phyloP scores from a whole-genome alignment of 2,797 vertebrate species.

The Enteromius anoplus region DNA sequence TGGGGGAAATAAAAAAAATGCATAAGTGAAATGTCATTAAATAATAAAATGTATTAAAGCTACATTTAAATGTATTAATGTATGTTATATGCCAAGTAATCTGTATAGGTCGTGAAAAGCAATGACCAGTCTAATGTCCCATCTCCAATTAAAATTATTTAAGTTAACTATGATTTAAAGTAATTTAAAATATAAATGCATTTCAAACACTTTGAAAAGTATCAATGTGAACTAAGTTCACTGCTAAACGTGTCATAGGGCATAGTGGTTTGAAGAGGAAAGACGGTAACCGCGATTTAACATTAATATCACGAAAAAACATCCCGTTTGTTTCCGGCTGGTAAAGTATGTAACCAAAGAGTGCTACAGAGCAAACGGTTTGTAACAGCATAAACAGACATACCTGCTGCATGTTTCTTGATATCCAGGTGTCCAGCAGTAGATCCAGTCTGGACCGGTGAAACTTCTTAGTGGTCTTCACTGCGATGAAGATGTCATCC shows the following conservation, averaged over 20 bases:
- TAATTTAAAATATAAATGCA: no score
- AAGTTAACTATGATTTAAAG: background rate
- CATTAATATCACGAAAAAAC: background rate
- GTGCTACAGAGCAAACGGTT: background rate
- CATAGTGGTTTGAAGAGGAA: background rate
- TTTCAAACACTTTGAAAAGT: background rate
- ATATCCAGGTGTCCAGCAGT: slow-evolving; percentile 95
- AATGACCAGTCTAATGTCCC: background rate
- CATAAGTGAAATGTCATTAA: background rate
- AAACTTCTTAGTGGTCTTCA: slow-evolving; percentile 98
- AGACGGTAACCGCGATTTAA: background rate
- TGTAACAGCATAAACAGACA: slow-evolving; percentile 42
- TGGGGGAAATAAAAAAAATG: background rate
- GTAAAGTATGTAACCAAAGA: slow-evolving; percentile 3
- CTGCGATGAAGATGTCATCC: slow-evolving; percentile 91
- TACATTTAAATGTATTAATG: background rate
- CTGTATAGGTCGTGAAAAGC: background rate
- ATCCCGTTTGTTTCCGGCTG: background rate
- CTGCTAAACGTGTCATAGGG: background rate
- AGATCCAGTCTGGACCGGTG: slow-evolving; percentile 89
- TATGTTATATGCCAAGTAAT: background rate
- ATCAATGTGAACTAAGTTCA: background rate
- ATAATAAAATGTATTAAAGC: background rate
- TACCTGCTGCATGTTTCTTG: slow-evolving; percentile 89
- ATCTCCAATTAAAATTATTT: background rate